phyloP scores from a whole-genome alignment of 2,888 invertebrate genomes.

The Dryocosmus kuriphilus region DNA sequence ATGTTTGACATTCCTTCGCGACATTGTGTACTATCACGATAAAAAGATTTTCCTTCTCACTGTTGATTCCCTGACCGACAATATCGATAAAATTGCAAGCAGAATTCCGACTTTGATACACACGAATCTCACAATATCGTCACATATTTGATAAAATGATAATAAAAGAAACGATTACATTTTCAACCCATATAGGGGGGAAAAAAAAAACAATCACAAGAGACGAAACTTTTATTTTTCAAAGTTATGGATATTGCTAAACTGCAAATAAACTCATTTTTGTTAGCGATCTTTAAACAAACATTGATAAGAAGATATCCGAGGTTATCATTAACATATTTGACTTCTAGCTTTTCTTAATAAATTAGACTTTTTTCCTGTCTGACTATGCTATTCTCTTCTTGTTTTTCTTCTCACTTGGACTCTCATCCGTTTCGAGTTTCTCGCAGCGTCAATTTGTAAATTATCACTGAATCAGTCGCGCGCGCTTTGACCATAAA shows the following conservation, averaged over 20 bases:
- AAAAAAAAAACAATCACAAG: neutral
- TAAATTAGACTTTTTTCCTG: neutral
- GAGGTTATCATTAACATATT: neutral
- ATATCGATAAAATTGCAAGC: slow-evolving; percentile 4
- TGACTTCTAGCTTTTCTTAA: neutral
- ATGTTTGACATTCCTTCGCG: slow-evolving; percentile 2
- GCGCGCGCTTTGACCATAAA: slow-evolving; percentile 7
- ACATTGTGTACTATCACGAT: neutral
- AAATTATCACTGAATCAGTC: slow-evolving; percentile 7
- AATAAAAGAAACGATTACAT: neutral
- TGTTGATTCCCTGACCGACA: neutral
- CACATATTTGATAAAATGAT: neutral
- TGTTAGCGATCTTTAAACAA: neutral
- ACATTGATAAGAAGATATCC: neutral
- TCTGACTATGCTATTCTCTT: neutral
- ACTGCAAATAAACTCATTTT: neutral
- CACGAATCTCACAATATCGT: neutral
- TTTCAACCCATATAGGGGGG: neutral
- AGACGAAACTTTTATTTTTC: no score
- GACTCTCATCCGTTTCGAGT: neutral
- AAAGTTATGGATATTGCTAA: neutral
- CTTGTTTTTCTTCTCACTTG: neutral
- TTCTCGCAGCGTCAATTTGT: slow-evolving; percentile 1
- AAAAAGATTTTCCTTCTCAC: slow-evolving; percentile 22
- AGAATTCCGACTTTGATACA: slow-evolving; percentile 1